These are phyloP conservation scores for Numenius phaeopus DNA, from an alignment of 2,797 vertebrate species.

Conservation along the genomic window DNA sequence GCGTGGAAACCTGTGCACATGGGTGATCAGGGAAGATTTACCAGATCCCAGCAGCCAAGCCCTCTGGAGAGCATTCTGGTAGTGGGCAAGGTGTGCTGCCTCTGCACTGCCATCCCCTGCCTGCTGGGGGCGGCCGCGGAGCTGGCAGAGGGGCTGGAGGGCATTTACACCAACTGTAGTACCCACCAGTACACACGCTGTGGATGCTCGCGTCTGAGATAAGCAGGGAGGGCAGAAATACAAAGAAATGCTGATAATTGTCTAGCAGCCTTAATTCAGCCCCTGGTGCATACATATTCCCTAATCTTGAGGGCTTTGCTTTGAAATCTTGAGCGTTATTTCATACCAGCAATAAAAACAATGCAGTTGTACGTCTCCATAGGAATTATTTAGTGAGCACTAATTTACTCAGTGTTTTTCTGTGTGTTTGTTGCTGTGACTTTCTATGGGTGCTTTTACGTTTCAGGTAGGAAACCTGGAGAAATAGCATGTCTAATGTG, in stretches of 20 bases:
- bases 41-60: neutral
- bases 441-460: neutral
- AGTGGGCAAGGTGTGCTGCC: neutral
- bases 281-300: neutral
- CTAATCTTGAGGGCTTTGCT: neutral
- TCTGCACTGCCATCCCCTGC: fast-evolving
- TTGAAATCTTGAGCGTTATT: neutral
- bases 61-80: neutral
- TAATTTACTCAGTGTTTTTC: neutral
- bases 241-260: neutral
- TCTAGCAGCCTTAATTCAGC: neutral
- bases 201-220: neutral
- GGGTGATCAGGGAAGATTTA: neutral
- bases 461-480: neutral
- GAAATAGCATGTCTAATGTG: neutral
- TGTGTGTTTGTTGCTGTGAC: neutral
- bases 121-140: fast-evolving
- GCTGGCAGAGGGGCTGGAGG: neutral
- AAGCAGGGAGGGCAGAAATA: neutral
- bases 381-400: neutral
- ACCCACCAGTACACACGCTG: neutral
- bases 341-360: neutral
- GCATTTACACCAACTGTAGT: neutral
- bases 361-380: neutral
- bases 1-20: neutral